A percentile compares a stretch with the other conserved stretches of the same genome.
Evolutionary conservation across 2,113 vertebrate species (phyloP).

Genomic region (Callionymus lyra): DNA sequence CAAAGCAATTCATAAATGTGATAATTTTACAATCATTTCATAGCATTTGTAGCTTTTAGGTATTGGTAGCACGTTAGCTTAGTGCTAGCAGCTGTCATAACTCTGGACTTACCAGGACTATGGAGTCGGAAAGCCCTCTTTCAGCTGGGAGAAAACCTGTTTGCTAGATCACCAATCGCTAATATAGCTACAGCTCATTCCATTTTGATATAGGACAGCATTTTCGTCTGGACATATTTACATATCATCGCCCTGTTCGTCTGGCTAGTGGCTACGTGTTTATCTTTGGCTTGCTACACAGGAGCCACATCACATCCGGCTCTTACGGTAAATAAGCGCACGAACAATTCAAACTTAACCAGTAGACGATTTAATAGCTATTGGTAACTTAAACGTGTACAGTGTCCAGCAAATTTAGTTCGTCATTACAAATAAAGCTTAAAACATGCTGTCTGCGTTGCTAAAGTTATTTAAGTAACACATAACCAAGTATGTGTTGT

Average conservation of each 20-base stretch:
- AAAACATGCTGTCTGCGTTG: neutral
- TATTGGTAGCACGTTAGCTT: constrained; percentile 34
- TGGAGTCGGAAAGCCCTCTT: constrained; percentile 12
- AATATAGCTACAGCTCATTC: constrained; percentile 12
- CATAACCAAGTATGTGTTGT: no score
- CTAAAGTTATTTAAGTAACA: neutral
- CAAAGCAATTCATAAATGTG: neutral
- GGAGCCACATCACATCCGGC: constrained; percentile 72
- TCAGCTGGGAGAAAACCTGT: neutral
- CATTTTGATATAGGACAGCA: constrained; percentile 17
- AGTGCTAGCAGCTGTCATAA: constrained; percentile 29
- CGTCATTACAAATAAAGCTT: no score
- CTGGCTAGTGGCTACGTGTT: constrained; percentile 68
- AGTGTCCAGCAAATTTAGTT: no score
- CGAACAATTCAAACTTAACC: neutral
- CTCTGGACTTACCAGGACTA: constrained; percentile 37
- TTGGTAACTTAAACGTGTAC: no score
- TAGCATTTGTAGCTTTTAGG: constrained; percentile 3
- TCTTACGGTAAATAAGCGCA: constrained; percentile 11
- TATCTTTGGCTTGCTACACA: constrained; percentile 66
- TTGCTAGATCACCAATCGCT: constrained; percentile 2
- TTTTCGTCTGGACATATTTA: neutral
- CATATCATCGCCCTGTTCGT: constrained; percentile 20
- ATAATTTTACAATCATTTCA: no score
- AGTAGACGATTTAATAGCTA: no score